Base-by-base conservation (phyloP, 2,797 vertebrate genomes). In the Trachops cirrhosus region DNA sequence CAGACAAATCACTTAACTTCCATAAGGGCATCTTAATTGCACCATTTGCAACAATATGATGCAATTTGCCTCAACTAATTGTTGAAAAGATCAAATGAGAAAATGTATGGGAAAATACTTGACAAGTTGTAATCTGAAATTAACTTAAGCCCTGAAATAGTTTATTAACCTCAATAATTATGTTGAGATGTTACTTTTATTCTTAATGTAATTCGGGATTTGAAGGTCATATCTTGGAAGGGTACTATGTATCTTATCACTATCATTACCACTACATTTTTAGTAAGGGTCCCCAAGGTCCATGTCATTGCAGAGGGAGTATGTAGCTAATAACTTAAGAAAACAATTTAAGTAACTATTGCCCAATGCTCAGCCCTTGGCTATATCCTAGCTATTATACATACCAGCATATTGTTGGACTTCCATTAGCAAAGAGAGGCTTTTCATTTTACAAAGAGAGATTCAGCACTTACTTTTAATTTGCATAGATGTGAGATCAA, bases 401-500 rank as follows among this genome's bases (percentile, higher is more conserved):
- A 78, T 9, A 74, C 29, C 16, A 52, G 6, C 2, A 54, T 41
- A 82, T 50, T 62, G 54, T n/a, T 74, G 34, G 46, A 34, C 3
- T 75, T 89, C 15, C n/a, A 54, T 50, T 64, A 70, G 41, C 52
- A 96, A 84, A 86, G 3, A 29, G 7, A 86, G 24, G 0, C 1
- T 7, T 80, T 89, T 71, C 32, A 62, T 54, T 93, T 80, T 70
- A 22, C 62, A 85, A 91, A 34, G 7, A 67, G 44, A 70, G 34
- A 57, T 26, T 79, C 92, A 97, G 97, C 89, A 98, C 99, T 98
- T 98, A 99, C 99, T 99, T 98, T 98, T 99, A 97, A 99, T 99
- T 98, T 99, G 98, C 99, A 99, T 99, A 78, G 99, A 98, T 96
- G 93, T 96, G 48, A 99, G 97, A 98, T 99, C 99, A 98, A 99